Evolutionary conservation across 2,113 vertebrate species (phyloP), one percentile per base, ranked within the genome.

Genomic region (Epinephelus moara): DNA sequence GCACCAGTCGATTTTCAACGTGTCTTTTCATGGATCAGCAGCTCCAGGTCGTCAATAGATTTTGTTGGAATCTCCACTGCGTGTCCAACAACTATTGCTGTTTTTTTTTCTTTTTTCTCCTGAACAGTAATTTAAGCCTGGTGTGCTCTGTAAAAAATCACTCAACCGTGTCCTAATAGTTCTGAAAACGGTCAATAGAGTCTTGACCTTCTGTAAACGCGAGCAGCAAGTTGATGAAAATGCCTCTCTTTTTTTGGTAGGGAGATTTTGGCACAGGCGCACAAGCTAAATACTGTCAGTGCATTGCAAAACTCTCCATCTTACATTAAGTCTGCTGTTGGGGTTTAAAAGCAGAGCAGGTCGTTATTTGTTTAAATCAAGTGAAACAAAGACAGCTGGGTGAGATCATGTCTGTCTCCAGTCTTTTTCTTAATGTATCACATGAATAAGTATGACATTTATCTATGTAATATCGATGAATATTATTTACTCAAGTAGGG

Each of bases 21-120:
- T 60, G 30, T 69, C 84, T 88, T 91, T 88, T 78, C 73, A 92
- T 84, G 78, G 81, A 86, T 85, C 78, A 82, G 42, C 59, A 79
- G 50, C 87, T 73, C 69, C 56, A 27, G 55, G 84, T 89, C 11
- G 4, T 17, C 66, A 91, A 45, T 88, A 89, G 85, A 89, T 92
- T 91, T 86, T 67, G 49, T 71, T 55, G 30, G 45, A 71, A 61
- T 63, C n/a, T 84, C 75, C 62, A 70, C 63, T 52, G 50, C 6
- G 14, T 75, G 52, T 67, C 72, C 68, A 72, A 40, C 70, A 57
- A 73, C 75, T 62, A 62, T 45, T 49, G 70, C 50, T 79, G 3
- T 40, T 64, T 70, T 62, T 40, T 33, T 10, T 23, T 1, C 68
- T 62, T 40, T 37, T 33, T 10, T 23, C 1, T n/a, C 2, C 52